phyloP scores from a whole-genome alignment of 2,797 vertebrate species.

The Malurus splendens region DNA sequence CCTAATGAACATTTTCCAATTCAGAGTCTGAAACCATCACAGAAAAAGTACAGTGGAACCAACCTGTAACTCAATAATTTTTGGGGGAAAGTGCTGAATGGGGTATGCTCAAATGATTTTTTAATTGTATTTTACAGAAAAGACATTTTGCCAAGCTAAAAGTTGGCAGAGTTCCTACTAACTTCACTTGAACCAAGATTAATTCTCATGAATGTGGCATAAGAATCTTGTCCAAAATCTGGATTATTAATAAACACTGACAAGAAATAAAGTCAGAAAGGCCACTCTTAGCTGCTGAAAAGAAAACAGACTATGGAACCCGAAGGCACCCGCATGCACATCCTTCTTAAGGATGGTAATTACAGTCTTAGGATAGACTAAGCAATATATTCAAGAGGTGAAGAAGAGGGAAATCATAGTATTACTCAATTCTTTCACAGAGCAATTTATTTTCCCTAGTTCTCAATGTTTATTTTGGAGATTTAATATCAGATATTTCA shows the following conservation, averaged over 20 bases:
- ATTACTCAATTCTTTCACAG: not conserved
- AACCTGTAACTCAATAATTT: not conserved
- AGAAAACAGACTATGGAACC: not conserved
- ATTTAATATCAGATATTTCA: conserved; percentile 38
- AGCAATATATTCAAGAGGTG: not conserved
- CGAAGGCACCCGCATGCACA: not conserved
- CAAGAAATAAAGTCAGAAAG: not conserved
- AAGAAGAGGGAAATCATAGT: not conserved
- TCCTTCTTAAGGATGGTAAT: not conserved
- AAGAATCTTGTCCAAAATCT: not conserved
- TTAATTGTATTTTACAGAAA: not conserved
- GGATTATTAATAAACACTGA: not conserved
- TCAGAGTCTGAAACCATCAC: not conserved
- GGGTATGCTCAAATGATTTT: not conserved
- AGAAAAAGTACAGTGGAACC: not conserved
- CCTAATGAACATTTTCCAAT: not conserved
- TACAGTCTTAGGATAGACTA: not conserved
- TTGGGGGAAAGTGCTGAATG: not conserved
- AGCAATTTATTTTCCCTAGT: conserved; percentile 8
- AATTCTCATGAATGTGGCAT: not conserved
- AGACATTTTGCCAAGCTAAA: not conserved
- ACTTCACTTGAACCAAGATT: not conserved
- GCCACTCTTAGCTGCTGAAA: not conserved
- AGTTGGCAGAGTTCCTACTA: not conserved
- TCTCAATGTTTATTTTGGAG: conserved; percentile 34